phyloP scores from a whole-genome alignment of 2,797 vertebrate genomes.

The Hephaestus fuliginosus region DNA sequence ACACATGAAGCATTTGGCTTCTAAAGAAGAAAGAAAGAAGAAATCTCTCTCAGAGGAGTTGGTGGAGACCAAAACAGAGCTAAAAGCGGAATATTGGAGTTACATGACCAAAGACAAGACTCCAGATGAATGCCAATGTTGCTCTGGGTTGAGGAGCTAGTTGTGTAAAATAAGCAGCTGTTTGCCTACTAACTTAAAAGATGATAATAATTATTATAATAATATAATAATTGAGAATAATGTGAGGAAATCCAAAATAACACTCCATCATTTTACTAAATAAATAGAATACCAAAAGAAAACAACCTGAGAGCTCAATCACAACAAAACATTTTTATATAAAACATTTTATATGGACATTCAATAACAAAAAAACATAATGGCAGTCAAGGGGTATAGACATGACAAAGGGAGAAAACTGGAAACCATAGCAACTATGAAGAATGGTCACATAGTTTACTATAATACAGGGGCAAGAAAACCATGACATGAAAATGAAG shows the following conservation, averaged over 20 bases:
- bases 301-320: constrained; percentile 60
- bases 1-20: neutral
- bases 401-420: constrained; percentile 73
- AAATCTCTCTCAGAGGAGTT: too few relatives aligned
- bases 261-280: constrained; percentile 4
- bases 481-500: constrained; percentile 69
- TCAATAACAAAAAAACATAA: constrained; percentile 87
- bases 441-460: constrained; percentile 75
- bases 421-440: constrained; percentile 82
- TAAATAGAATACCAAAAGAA: constrained; percentile 43
- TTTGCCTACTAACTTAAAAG: neutral
- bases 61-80: neutral
- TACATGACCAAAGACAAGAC: neutral
- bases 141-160: neutral
- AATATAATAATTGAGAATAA: neutral
- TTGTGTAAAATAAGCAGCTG: neutral
- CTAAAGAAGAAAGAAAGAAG: too few relatives aligned
- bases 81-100: neutral
- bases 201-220: neutral
- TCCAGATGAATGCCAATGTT: neutral
- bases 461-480: constrained; percentile 81
- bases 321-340: constrained; percentile 86
- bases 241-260: neutral
- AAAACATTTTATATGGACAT: constrained; percentile 90
- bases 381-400: constrained; percentile 84